Evolutionary conservation across 2,888 invertebrate genomes (phyloP).

Genomic region (Andricus quercusramuli): DNA sequence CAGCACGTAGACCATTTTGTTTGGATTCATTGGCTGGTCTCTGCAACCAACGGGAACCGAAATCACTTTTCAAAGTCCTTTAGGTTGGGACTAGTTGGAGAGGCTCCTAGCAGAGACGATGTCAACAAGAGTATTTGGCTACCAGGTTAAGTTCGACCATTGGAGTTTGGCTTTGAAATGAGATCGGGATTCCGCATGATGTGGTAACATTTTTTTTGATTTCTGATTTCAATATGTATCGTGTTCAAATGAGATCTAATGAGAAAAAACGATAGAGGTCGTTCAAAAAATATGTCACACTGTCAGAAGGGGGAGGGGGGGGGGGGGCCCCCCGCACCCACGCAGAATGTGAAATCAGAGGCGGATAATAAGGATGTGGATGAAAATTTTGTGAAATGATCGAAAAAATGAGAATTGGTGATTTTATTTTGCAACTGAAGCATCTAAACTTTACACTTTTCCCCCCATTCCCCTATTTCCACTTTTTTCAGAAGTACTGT

Average conservation of each 20-base stretch:
- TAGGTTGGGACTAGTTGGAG: not conserved
- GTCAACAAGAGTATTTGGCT: slow-evolving; percentile 4
- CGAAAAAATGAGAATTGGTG: no score
- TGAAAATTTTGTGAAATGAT: no score
- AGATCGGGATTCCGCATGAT: not conserved
- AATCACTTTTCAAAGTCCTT: slow-evolving; percentile 20
- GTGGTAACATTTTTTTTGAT: not conserved
- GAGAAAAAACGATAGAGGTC: no score
- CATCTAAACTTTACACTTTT: no score
- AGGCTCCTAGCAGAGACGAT: not conserved
- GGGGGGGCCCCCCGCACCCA: no score
- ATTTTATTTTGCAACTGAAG: no score
- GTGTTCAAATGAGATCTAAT: not conserved
- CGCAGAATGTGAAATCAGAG: no score
- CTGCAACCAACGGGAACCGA: not conserved
- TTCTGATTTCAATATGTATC: not conserved
- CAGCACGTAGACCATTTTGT: not conserved
- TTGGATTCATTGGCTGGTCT: not conserved
- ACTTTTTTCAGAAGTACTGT: no score
- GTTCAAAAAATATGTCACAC: no score
- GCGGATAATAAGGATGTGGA: no score
- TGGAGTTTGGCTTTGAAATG: not conserved
- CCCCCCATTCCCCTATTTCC: no score
- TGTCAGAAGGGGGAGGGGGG: no score
- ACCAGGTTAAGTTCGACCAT: not conserved